Percentiles rank a stretch among this genome's conserved stretches.
Conservation (phyloP, 2,113 vertebrate genomes). For the Glareola pratincola region DNA sequence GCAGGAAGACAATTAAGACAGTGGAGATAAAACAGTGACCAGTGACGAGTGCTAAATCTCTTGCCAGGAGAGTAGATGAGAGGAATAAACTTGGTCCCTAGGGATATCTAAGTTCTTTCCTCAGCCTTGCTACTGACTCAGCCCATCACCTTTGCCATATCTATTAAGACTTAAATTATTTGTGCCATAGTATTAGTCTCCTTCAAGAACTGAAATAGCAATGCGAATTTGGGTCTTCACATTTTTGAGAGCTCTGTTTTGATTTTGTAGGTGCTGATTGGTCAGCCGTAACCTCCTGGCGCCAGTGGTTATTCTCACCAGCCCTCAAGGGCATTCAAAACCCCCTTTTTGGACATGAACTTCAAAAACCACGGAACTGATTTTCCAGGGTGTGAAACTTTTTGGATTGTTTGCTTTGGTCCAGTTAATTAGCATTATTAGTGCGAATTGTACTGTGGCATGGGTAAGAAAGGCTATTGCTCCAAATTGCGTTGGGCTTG, state of each 20-base stretch:
- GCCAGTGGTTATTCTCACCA: background rate
- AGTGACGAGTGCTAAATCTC: conserved; percentile 32
- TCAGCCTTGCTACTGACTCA: background rate
- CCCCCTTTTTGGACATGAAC: background rate
- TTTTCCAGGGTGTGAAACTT: background rate
- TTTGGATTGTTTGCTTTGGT: background rate
- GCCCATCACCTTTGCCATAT: background rate
- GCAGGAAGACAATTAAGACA: conserved; percentile 54
- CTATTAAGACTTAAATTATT: background rate
- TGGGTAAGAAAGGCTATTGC: background rate
- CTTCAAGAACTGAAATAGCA: background rate
- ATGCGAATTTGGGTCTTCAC: background rate
- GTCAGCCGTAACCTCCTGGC: background rate
- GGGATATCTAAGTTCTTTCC: background rate
- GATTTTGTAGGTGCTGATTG: background rate
- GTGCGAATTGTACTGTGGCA: background rate
- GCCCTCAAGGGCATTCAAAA: background rate
- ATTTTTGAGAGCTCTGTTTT: accelerated
- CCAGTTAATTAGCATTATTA: background rate
- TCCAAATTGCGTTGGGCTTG: accelerated
- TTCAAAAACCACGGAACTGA: background rate
- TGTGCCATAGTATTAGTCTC: background rate
- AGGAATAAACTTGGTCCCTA: background rate
- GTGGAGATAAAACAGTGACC: conserved; percentile 53
- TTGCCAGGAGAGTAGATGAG: background rate